Evolutionary conservation across 2,888 invertebrate species (phyloP), one percentile per base, ranked within the genome.

Genomic region (Ellobium chinense): DNA sequence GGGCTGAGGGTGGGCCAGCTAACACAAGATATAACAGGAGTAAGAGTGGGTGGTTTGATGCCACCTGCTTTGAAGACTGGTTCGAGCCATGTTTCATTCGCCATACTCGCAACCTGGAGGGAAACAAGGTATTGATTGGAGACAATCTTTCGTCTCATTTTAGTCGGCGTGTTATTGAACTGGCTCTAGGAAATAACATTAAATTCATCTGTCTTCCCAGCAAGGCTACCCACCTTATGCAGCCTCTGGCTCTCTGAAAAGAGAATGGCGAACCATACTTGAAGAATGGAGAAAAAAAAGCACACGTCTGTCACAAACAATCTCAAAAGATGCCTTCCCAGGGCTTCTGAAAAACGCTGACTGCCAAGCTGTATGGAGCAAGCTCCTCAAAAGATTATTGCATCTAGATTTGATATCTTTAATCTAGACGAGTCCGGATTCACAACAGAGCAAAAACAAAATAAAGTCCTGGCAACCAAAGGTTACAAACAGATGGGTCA

Each of bases 401-500:
- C 46, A 12, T 46, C 24, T 46, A 60, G 62, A 5, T 21, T 14
- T 31, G 60, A 21, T 4, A 76, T 78, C 34, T 78, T 27, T 62
- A 72, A 78, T 29, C 63, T 78, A 7, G 78, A 72, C 39, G 78
- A 78, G 39, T 37, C 62, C 18, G 60, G 78, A 29, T 31, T 78
- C 37, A 70, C 78, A 29, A 78, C 78, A 62, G 78, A 72, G 4
- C 70, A 78, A 46, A 31, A 58, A 18, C 60, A 58, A 4, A 70
- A 37, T 7, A 78, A 78, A 34, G 72, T 78, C 5, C 18, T 70
- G 21, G 31, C 27, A 7, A 9, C 24, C n/a, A 78, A 72, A 37
- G 78, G 72, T 14, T 12, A 7, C 9, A 81, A 82, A 36, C 82
- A 81, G 60, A 78, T 78, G 1, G 78, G 78, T 18, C 74, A 72